These are phyloP conservation scores for Leptatherina wallacei DNA, from an alignment of 2,797 vertebrate species.

Conservation along the genomic window DNA sequence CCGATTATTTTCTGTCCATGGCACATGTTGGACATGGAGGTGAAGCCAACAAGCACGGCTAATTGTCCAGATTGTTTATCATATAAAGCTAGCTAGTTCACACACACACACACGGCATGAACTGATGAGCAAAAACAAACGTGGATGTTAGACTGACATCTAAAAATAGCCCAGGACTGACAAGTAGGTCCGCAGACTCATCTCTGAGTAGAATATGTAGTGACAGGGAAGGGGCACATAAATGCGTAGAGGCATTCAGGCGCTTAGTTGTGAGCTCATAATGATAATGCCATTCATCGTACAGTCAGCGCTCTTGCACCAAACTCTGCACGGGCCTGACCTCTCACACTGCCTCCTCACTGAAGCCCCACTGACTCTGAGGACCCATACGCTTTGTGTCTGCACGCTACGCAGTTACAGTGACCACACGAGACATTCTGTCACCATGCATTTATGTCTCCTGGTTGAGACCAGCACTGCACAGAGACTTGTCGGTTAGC, in stretches of 20 bases:
- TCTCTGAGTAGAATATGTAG: slow-evolving; percentile 37
- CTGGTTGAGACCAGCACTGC: slow-evolving; percentile 40
- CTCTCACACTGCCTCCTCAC: slow-evolving; percentile 34
- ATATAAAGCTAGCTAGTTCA: slow-evolving; percentile 3
- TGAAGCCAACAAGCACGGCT: neutral
- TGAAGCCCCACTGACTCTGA: slow-evolving; percentile 46
- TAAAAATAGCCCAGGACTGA: slow-evolving; percentile 44
- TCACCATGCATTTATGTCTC: slow-evolving; percentile 62
- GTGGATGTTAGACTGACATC: slow-evolving; percentile 16
- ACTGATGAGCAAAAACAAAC: slow-evolving; percentile 28
- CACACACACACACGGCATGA: slow-evolving; percentile 7
- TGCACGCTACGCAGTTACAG: slow-evolving; percentile 54
- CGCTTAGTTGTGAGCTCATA: slow-evolving; percentile 45
- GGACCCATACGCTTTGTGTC: slow-evolving; percentile 62
- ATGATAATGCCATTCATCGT: slow-evolving; percentile 51
- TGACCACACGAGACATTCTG: slow-evolving; percentile 56
- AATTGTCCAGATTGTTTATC: neutral
- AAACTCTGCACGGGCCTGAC: slow-evolving; percentile 48
- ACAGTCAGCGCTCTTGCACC: slow-evolving; percentile 48
- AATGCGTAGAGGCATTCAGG: slow-evolving; percentile 26
- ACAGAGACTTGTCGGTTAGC: slow-evolving; percentile 30
- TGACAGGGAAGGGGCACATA: slow-evolving; percentile 29
- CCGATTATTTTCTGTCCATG: slow-evolving; percentile 23
- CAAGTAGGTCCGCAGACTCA: slow-evolving; percentile 21
- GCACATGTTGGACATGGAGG: slow-evolving; percentile 16